These are phyloP conservation scores for Leptinotarsa texana DNA, from an alignment of 1,140 invertebrate genomes.

Conservation along the genomic window DNA sequence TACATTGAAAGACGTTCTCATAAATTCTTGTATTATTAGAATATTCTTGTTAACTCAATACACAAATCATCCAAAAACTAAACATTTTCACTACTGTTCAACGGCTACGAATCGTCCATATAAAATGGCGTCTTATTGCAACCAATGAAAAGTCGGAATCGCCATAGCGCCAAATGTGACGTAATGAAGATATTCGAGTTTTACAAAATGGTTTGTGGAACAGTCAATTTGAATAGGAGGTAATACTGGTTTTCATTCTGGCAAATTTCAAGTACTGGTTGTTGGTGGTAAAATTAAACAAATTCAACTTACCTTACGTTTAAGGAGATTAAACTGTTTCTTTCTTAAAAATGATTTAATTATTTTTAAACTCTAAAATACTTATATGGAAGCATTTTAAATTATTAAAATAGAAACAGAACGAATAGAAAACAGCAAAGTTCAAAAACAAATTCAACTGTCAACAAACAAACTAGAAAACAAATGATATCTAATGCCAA, in stretches of 20 bases:
- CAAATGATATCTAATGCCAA: background rate
- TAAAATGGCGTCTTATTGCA: conserved; percentile 25
- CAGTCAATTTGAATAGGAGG: background rate
- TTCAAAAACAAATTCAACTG: conserved; percentile 32
- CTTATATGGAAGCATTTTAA: conserved; percentile 29
- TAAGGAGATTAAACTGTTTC: background rate
- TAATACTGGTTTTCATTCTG: too few species aligned
- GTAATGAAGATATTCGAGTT: conserved; percentile 1
- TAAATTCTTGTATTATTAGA: conserved; percentile 15
- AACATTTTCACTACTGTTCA: conserved; percentile 22
- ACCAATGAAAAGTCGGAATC: conserved; percentile 16
- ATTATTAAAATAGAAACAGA: conserved; percentile 27
- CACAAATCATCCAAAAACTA: conserved; percentile 27
- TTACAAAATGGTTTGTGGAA: background rate
- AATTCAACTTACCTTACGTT: conserved; percentile 22
- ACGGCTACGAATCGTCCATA: conserved; percentile 23
- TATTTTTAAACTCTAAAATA: conserved; percentile 24
- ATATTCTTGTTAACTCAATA: conserved; percentile 16
- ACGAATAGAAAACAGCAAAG: conserved; percentile 25
- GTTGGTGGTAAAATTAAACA: too few species aligned
- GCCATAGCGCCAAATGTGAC: conserved; percentile 28
- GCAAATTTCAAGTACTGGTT: too few species aligned
- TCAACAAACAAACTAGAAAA: conserved; percentile 25
- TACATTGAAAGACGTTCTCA: conserved; percentile 1
- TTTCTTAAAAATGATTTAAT: conserved; percentile 15